Evolutionary conservation across 2,797 vertebrate genomes (phyloP).

Genomic region (Bovichtus variegatus): DNA sequence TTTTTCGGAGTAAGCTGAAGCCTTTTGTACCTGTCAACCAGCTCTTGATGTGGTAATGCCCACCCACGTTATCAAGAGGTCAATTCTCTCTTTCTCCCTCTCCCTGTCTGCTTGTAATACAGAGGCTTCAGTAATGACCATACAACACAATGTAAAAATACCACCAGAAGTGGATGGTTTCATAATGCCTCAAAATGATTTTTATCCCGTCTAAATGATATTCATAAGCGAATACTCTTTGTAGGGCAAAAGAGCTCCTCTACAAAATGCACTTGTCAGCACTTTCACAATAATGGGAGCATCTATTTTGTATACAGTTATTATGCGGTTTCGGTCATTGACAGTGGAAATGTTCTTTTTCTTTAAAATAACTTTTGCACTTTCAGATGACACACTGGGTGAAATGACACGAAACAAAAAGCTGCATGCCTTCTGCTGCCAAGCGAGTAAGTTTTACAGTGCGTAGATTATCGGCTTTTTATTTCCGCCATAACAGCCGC

Average conservation of each 20-base stretch:
- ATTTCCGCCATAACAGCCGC: constrained; percentile 16
- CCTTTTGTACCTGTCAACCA: constrained; percentile 70
- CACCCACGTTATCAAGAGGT: constrained; percentile 72
- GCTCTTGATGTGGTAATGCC: constrained; percentile 65
- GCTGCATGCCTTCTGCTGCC: not conserved
- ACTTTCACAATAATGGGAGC: constrained; percentile 22
- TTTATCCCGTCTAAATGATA: constrained; percentile 38
- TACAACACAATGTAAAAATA: constrained; percentile 62
- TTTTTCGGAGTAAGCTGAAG: constrained; percentile 65
- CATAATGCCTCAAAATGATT: constrained; percentile 49
- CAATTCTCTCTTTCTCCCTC: constrained; percentile 59
- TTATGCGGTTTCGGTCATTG: constrained; percentile 30
- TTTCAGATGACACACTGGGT: not conserved
- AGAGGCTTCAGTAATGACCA: constrained; percentile 54
- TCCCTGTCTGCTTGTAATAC: constrained; percentile 61
- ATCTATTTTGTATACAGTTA: constrained; percentile 49
- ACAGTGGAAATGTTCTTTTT: constrained; percentile 26
- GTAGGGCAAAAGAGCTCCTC: constrained; percentile 46
- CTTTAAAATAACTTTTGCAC: not conserved
- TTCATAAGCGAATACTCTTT: constrained; percentile 42
- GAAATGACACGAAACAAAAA: not conserved
- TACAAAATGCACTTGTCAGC: constrained; percentile 42
- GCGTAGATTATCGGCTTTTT: constrained; percentile 11
- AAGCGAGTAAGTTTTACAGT: constrained; percentile 6
- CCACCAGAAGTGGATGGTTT: constrained; percentile 60